Evolutionary conservation across 2,113 vertebrate species (phyloP).

Genomic region (Eidolon helvum): DNA sequence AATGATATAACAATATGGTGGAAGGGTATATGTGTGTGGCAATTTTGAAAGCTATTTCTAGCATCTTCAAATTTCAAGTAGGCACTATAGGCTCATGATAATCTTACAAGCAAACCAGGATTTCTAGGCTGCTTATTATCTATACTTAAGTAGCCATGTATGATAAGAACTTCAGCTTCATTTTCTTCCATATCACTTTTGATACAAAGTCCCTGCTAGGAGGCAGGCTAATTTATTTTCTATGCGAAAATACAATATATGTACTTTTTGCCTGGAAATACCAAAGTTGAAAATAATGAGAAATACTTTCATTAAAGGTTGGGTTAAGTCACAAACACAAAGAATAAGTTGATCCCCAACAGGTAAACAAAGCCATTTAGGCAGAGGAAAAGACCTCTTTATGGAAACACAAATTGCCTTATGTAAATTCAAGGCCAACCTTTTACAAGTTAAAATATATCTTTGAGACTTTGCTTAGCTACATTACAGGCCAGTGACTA

Average conservation of each 20-base stretch:
- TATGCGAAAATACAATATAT: background rate
- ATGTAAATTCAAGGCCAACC: constrained; percentile 1
- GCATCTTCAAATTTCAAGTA: background rate
- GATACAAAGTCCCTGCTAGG: background rate
- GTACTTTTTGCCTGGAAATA: background rate
- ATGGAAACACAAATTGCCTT: background rate
- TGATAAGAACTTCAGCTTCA: background rate
- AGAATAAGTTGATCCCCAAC: background rate
- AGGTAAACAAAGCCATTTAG: background rate
- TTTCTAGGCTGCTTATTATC: background rate
- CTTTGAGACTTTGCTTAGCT: constrained; percentile 43
- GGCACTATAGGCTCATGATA: too few relatives aligned
- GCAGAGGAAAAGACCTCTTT: background rate
- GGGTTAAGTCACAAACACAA: background rate
- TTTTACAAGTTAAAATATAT: constrained; percentile 53
- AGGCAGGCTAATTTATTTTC: background rate
- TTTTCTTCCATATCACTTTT: background rate
- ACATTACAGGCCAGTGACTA: constrained; percentile 46
- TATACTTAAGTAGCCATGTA: background rate
- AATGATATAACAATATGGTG: background rate
- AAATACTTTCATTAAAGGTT: background rate
- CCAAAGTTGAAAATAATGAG: background rate
- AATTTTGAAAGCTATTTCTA: background rate
- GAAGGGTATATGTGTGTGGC: background rate
- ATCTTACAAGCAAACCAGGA: background rate